Evolutionary conservation across 2,113 vertebrate genomes (phyloP).

Genomic region (Microtus montanus): DNA sequence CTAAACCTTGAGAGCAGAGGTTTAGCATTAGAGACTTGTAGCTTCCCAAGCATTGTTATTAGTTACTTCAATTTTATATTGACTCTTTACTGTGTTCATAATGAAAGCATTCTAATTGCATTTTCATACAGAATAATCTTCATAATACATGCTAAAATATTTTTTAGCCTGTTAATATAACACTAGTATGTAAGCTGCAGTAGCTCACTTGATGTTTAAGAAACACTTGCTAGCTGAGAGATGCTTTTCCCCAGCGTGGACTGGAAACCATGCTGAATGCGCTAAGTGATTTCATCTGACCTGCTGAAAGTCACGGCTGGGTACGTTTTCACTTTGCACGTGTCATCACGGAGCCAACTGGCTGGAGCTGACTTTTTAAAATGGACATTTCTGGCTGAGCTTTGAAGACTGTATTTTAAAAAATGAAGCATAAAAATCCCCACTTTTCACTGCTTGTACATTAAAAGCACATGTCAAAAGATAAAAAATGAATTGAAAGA

Average conservation of each 20-base stretch:
- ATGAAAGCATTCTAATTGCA: constrained; percentile 21
- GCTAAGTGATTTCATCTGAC: constrained; percentile 85
- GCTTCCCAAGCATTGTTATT: not conserved
- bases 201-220: constrained; percentile 79
- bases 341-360: constrained; percentile 82
- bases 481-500: constrained; percentile 76
- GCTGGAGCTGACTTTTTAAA: constrained; percentile 78
- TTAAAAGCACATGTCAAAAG: constrained; percentile 78
- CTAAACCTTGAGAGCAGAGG: constrained; percentile 64
- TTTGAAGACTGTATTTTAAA: constrained; percentile 76
- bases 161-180: constrained; percentile 54
- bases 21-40: constrained; percentile 50
- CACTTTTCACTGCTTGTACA: constrained; percentile 66
- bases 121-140: not conserved
- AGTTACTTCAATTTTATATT: constrained; percentile 45
- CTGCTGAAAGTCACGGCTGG: constrained; percentile 75
- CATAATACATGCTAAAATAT: not conserved
- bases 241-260: constrained; percentile 68
- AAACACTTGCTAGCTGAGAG: constrained; percentile 73
- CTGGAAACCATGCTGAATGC: constrained; percentile 70
- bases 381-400: constrained; percentile 80
- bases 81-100: not conserved
- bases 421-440: constrained; percentile 76
- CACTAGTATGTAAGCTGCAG: constrained; percentile 67
- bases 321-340: constrained; percentile 85